A percentile compares a stretch with the other conserved stretches of the same genome.
Conservation (phyloP, 2,888 invertebrate species). For the Tubulanus polymorphus region DNA sequence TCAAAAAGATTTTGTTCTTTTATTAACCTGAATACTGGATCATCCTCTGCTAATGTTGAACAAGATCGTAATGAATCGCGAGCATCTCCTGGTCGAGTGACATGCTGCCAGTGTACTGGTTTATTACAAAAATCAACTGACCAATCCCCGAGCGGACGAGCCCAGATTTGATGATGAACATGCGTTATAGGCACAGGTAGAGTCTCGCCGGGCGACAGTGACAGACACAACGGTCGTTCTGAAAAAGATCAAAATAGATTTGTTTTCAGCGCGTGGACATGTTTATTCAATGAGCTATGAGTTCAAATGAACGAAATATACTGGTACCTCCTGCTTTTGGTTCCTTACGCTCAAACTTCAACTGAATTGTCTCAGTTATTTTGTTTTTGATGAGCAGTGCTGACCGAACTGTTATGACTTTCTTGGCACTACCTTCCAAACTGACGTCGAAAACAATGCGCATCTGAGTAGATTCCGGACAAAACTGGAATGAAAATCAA, state of each 20-base stretch:
- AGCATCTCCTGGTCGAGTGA: conserved; percentile 56
- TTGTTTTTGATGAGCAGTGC: conserved; percentile 75
- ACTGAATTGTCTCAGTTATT: conserved; percentile 54
- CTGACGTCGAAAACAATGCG: conserved; percentile 87
- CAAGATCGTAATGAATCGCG: conserved; percentile 52
- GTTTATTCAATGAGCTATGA: background rate
- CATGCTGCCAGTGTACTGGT: conserved; percentile 63
- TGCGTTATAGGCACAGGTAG: conserved; percentile 72
- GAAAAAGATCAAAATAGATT: background rate
- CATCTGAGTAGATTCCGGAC: conserved; percentile 58
- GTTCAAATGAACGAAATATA: no score
- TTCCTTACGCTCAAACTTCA: conserved; percentile 62
- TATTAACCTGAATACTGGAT: background rate
- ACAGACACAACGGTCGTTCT: background rate
- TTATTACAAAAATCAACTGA: conserved; percentile 57
- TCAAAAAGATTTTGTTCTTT: background rate
- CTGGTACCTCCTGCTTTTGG: background rate
- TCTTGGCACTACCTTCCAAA: conserved; percentile 88
- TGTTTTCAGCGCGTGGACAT: background rate
- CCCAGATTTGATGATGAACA: conserved; percentile 69
- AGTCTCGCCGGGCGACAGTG: background rate
- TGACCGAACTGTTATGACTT: conserved; percentile 87
- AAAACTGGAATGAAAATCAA: conserved; percentile 21
- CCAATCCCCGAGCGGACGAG: conserved; percentile 63
- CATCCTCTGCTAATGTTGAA: conserved; percentile 36